Evolutionary conservation across 2,113 vertebrate genomes (phyloP), one percentile per base, ranked within the genome.

Genomic region (Nyctereutes procyonoides): DNA sequence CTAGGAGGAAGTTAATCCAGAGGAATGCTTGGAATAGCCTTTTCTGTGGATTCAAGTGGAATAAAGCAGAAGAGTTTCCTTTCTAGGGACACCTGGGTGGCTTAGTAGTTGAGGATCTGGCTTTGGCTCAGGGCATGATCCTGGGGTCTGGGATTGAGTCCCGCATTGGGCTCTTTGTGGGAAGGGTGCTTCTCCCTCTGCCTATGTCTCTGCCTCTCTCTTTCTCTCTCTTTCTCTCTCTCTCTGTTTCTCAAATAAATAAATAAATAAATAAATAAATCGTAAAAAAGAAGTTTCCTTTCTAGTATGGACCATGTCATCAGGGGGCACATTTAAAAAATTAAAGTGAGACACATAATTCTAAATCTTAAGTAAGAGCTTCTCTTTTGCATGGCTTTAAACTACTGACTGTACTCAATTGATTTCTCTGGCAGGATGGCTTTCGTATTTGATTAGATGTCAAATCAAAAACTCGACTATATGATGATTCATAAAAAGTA

Each of bases 311-410:
- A 76, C 80, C 62, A 32, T 93, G 69, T 71, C 35, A 71, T 80
- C 14, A 90, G 62, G 86, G 26, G 67, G 58, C 48, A 77, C n/a
- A 79, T 94, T 92, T 87, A 96, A 67, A 88, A 96, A 93, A 91
- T 91, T 94, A 97, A 94, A 96, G 74, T 96, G 51, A 97, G 96
- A 95, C 89, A 38, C 10, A 69, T 95, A 93, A 96, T 95, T 96
- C 87, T 95, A 95, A 93, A 95, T 32, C 20, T 79, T 38, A 62
- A 93, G 48, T 95, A 74, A 89, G 90, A 90, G 35, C 51, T 92
- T 35, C 48, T 80, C 51, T 87, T 97, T 96, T 94, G 48, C 69
- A 84, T 93, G 19, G 0, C 62, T 96, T 89, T 96, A 96, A 95
- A 94, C 83, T 93, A 87, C 67, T 88, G 55, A 95, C 30, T 95